These are phyloP conservation scores for Rhinella marina DNA, from an alignment of 2,797 vertebrate genomes.

Conservation along the genomic window DNA sequence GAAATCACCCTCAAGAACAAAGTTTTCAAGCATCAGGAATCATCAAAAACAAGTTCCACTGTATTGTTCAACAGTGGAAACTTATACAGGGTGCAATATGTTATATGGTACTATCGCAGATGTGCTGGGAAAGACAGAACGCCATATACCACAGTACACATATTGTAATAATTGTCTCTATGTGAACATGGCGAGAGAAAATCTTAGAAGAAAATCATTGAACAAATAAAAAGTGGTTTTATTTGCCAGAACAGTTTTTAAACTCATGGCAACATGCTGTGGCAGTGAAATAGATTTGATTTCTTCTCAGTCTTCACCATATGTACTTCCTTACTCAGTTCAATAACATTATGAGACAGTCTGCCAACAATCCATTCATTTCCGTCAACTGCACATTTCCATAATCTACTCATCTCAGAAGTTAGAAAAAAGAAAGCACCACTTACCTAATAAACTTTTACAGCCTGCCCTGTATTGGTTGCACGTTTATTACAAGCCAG, in stretches of 20 bases:
- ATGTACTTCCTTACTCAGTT: neutral
- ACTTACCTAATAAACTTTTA: conserved; percentile 27
- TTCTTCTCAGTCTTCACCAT: neutral
- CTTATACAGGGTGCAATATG: no score
- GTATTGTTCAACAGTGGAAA: no score
- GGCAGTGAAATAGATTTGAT: neutral
- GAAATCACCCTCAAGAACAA: no score
- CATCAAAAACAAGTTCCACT: no score
- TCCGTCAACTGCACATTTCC: neutral
- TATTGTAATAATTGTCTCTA: no score
- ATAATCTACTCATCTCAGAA: neutral
- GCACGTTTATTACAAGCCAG: conserved; percentile 3
- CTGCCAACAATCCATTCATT: conserved; percentile 3
- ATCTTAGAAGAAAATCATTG: neutral
- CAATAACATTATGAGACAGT: neutral
- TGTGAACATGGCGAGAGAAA: no score
- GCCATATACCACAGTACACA: neutral
- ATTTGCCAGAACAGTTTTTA: neutral
- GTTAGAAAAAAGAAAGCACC: neutral
- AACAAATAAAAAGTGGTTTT: neutral
- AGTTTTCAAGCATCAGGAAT: no score
- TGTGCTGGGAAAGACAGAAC: no score
- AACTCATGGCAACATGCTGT: neutral
- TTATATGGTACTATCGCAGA: no score
- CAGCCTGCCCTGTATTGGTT: neutral